Percentiles rank a stretch among this genome's conserved stretches.
Evolutionary conservation across 2,888 invertebrate species (phyloP).

Genomic region (Latrodectus hesperus): DNA sequence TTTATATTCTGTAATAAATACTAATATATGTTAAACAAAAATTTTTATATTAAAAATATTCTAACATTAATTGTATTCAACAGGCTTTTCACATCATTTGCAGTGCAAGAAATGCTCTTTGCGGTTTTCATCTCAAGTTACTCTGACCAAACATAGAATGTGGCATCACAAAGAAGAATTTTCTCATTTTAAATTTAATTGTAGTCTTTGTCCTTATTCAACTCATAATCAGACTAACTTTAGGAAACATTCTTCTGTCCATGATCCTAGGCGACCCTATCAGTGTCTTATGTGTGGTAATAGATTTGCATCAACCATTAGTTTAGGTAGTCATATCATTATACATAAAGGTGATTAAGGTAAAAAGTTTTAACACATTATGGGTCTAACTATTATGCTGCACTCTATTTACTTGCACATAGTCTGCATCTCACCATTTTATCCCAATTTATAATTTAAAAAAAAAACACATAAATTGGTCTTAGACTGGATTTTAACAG

Average conservation of each 20-base stretch:
- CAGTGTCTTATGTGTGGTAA: background rate
- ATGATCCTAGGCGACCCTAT: background rate
- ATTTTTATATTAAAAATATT: no score
- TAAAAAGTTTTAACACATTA: no score
- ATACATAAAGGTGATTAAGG: background rate
- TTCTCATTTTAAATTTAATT: constrained; percentile 8
- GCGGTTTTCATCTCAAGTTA: constrained; percentile 42
- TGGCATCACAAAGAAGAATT: constrained; percentile 43
- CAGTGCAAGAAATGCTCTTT: constrained; percentile 22
- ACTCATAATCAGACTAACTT: background rate
- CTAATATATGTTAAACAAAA: no score
- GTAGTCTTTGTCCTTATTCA: background rate
- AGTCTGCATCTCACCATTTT: no score
- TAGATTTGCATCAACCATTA: background rate
- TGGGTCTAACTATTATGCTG: no score
- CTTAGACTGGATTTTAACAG: no score
- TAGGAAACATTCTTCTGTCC: background rate
- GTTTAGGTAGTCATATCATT: background rate
- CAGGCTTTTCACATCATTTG: constrained; percentile 7
- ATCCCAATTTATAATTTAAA: no score
- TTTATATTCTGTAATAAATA: no score
- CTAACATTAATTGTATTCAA: background rate
- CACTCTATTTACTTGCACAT: no score
- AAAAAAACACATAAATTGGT: no score
- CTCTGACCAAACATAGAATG: constrained; percentile 27